Evolutionary conservation across 2,113 vertebrate species (phyloP).

Genomic region (Uria lomvia): DNA sequence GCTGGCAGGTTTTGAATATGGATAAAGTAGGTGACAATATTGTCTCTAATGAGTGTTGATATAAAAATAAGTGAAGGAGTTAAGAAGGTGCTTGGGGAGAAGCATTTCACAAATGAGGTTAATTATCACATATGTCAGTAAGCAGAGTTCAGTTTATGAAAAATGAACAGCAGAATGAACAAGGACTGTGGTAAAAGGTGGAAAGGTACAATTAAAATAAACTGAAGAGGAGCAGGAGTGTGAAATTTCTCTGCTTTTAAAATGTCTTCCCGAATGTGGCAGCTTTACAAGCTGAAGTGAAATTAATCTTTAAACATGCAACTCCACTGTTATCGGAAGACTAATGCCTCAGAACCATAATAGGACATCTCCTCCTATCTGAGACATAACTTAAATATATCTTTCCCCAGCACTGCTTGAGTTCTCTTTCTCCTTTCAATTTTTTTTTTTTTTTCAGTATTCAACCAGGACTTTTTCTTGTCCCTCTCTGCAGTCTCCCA

Average conservation of each 20-base stretch:
- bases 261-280: not conserved
- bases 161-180: not conserved
- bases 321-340: not conserved
- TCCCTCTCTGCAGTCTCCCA: not conserved
- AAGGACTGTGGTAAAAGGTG: not conserved
- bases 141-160: not conserved
- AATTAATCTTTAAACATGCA: constrained; percentile 16
- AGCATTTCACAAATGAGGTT: not conserved
- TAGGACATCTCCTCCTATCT: not conserved
- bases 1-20: not conserved
- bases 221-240: not conserved
- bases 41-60: not conserved
- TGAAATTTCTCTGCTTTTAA: not conserved
- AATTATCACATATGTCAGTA: not conserved
- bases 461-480: not conserved
- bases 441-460: not conserved
- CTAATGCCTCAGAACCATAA: not conserved
- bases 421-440: not conserved
- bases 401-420: not conserved
- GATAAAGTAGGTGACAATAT: not conserved
- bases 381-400: not conserved
- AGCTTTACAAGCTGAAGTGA: not conserved
- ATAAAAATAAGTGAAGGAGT: not conserved
- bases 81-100: not conserved
- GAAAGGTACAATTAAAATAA: not conserved